Base-by-base conservation (phyloP, 2,113 vertebrate species). In the Engraulis encrasicolus region DNA sequence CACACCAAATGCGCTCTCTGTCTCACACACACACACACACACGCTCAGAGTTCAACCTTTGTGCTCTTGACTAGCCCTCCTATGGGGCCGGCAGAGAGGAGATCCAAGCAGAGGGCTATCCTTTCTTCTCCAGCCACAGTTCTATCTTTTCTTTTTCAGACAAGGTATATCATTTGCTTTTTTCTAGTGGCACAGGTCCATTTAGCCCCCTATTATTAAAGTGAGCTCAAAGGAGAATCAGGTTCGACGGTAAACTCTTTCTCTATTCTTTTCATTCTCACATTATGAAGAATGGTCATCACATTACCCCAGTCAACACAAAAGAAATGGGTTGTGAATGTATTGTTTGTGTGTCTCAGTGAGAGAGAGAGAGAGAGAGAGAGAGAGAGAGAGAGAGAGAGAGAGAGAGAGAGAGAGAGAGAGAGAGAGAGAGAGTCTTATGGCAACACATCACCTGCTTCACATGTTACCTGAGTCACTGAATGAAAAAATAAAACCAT, bases 161-260 rank as follows among this genome's bases (percentile, higher is more conserved):
- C 18, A n/a, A n/a, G n/a, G n/a, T n/a, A n/a, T n/a, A n/a, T n/a
- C n/a, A n/a, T n/a, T n/a, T n/a, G n/a, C n/a, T n/a, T n/a, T n/a
- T n/a, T n/a, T n/a, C n/a, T n/a, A n/a, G n/a, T n/a, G 81, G 81
- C 48, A 52, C 38, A 82, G 81, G 81, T 49, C 58, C 58, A 71
- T 82, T 50, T 82, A 71, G 54, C 50, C 50, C 23, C 48, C 31
- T n/a, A n/a, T n/a, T n/a, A n/a, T n/a, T n/a, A n/a, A 19, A 38
- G 31, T 6, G 0, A 81, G 58, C 58, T 37, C 66, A 82, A 71
- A 45, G 71, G 80, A 61, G 45, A 82, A 82, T 82, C 23, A 82
- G 38, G 61, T 74, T 50, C 37, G n/a, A n/a, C 34, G 20, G 40
- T 36, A 27, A n/a, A 34, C 66, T 71, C 61, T 34, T 31, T 34